Conservation (phyloP, 2,888 invertebrate genomes). For the Nesidiocoris tenuis region DNA sequence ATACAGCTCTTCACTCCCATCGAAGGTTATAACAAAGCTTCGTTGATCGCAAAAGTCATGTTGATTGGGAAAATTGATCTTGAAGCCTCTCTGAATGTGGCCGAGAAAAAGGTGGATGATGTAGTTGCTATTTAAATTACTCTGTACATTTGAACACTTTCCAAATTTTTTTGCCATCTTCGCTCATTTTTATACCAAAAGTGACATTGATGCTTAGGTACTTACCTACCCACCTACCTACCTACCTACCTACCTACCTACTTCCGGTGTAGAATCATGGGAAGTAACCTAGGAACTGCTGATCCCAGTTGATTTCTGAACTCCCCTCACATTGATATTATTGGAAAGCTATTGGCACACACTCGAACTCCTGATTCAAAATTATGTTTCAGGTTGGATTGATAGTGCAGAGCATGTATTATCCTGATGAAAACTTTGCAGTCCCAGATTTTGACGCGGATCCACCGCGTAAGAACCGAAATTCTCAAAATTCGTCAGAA, state of each 20-base stretch:
- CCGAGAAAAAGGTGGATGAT: conserved; percentile 62
- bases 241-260: too few species aligned
- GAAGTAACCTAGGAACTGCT: too few species aligned
- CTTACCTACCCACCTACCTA: too few species aligned
- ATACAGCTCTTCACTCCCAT: conserved; percentile 76
- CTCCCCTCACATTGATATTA: too few species aligned
- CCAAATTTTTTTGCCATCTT: neutral
- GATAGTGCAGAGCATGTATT: conserved; percentile 51
- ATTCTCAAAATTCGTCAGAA: neutral
- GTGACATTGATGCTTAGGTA: too few species aligned
- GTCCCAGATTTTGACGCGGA: conserved; percentile 34
- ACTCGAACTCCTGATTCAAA: too few species aligned
- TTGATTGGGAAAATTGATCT: conserved; percentile 65
- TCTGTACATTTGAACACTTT: neutral
- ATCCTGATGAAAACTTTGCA: conserved; percentile 47
- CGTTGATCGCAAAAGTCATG: conserved; percentile 70
- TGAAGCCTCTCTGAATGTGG: conserved; percentile 68
- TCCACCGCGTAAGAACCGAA: conserved; percentile 4
- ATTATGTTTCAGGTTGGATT: conserved; percentile 56
- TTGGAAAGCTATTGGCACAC: too few species aligned
- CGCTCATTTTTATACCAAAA: too few species aligned
- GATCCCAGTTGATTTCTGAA: too few species aligned
- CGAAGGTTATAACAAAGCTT: conserved; percentile 75
- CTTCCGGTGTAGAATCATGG: too few species aligned
- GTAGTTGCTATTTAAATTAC: conserved; percentile 48